Percentiles rank a stretch among this genome's conserved stretches.
These are phyloP conservation scores for Eremophila alpestris DNA, from an alignment of 2,797 vertebrate genomes.

Conservation along the genomic window DNA sequence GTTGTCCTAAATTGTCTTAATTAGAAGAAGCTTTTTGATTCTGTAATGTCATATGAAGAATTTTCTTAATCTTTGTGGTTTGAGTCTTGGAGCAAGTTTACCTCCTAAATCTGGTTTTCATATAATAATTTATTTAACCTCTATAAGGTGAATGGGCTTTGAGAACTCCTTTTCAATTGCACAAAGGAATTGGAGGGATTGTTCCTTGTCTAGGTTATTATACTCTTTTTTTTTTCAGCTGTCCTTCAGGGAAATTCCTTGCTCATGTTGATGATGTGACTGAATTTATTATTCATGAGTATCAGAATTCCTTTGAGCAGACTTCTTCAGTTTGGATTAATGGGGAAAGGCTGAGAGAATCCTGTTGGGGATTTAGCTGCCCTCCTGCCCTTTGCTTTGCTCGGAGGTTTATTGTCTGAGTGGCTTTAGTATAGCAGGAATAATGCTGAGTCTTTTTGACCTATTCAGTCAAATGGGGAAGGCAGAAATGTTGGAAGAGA, in stretches of 20 bases:
- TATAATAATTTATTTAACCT: slow-evolving; percentile 13
- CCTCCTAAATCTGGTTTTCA: not conserved
- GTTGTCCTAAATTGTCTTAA: not conserved
- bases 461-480: not conserved
- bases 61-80: not conserved
- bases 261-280: not conserved
- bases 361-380: not conserved
- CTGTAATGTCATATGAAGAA: not conserved
- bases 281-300: slow-evolving; percentile 54
- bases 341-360: not conserved
- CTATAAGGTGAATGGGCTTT: not conserved
- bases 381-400: slow-evolving; percentile 26
- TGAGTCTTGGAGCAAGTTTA: not conserved
- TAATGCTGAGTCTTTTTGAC: not conserved
- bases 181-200: not conserved
- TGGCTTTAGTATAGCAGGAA: not conserved
- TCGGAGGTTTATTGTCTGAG: not conserved
- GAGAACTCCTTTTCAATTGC: not conserved
- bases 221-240: not conserved
- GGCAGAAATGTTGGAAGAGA: not conserved
- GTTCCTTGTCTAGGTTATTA: not conserved
- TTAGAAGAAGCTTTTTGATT: not conserved
- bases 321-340: slow-evolving; percentile 7
- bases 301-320: slow-evolving; percentile 32
- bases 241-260: slow-evolving; percentile 33